Conservation (phyloP, 2,113 vertebrate genomes). For the Origma solitaria region DNA sequence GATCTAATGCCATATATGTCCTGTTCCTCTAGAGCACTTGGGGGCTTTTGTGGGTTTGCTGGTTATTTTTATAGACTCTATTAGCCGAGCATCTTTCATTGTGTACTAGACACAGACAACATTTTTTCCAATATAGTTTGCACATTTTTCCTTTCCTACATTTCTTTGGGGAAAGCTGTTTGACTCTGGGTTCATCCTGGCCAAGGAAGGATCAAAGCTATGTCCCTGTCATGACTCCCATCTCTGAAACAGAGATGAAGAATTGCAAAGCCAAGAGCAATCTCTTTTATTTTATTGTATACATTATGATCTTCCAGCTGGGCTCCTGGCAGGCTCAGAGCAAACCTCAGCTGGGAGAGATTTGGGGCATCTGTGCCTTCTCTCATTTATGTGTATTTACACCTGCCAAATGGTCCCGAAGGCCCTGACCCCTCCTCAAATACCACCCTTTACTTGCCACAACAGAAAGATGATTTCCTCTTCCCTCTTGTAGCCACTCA, state of each 20-base stretch:
- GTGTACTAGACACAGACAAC: background rate
- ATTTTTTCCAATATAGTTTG: background rate
- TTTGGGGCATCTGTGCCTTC: background rate
- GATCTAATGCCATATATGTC: background rate
- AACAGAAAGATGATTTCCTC: background rate
- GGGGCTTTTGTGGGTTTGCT: background rate
- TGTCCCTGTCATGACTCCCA: background rate
- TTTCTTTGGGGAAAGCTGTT: background rate
- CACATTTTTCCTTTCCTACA: background rate
- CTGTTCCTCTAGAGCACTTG: background rate
- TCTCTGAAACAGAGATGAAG: background rate
- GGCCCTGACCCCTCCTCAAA: background rate
- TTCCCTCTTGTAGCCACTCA: background rate
- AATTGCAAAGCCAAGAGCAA: background rate
- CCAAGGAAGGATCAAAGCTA: background rate
- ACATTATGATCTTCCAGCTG: background rate
- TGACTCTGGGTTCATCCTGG: background rate
- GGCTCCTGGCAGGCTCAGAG: constrained; percentile 1
- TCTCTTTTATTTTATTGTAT: constrained; percentile 1
- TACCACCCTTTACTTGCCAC: background rate
- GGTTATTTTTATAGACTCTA: background rate
- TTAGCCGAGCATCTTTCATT: background rate
- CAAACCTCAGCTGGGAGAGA: constrained; percentile 3
- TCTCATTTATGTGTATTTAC: background rate
- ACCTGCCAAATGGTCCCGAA: background rate